Conservation (phyloP, 2,113 vertebrate genomes). For the Elachura formosa region DNA sequence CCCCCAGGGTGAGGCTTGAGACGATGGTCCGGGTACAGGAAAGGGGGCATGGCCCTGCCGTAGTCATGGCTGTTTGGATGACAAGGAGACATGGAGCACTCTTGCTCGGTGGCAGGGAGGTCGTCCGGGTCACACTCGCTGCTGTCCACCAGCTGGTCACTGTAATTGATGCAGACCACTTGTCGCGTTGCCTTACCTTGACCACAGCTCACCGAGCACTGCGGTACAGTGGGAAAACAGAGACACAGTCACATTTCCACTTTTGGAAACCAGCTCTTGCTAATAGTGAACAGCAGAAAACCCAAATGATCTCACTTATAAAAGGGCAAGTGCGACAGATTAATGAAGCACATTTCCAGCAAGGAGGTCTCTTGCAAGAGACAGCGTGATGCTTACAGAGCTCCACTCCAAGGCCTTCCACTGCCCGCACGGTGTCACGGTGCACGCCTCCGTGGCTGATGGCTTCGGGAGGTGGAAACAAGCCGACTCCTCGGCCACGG, state of each 20-base stretch:
- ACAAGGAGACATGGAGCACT: slow-evolving; percentile 91
- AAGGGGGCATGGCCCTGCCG: slow-evolving; percentile 63
- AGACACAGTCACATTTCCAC: slow-evolving; percentile 24
- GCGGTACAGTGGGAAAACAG: slow-evolving; percentile 22
- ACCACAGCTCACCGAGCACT: slow-evolving; percentile 96
- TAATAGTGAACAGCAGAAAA: background rate
- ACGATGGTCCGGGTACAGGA: slow-evolving; percentile 68
- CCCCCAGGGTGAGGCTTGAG: slow-evolving; percentile 70
- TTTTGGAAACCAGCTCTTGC: background rate
- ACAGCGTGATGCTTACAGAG: slow-evolving; percentile 72
- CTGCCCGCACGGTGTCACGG: slow-evolving; percentile 84
- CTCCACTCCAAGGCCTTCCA: slow-evolving; percentile 97
- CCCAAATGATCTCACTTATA: background rate
- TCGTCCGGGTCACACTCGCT: slow-evolving; percentile 90
- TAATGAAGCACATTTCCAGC: background rate
- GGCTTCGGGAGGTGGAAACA: slow-evolving; percentile 86
- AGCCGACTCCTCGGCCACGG: slow-evolving; percentile 85
- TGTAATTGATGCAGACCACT: slow-evolving; percentile 89
- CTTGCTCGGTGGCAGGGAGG: slow-evolving; percentile 84
- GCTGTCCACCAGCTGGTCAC: slow-evolving; percentile 82
- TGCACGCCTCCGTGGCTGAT: slow-evolving; percentile 83
- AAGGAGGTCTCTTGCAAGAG: background rate
- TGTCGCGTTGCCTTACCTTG: slow-evolving; percentile 91
- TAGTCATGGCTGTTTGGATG: slow-evolving; percentile 77
- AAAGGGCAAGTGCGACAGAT: background rate